Evolutionary conservation across 2,113 vertebrate genomes (phyloP).

Genomic region (Propithecus coquereli): DNA sequence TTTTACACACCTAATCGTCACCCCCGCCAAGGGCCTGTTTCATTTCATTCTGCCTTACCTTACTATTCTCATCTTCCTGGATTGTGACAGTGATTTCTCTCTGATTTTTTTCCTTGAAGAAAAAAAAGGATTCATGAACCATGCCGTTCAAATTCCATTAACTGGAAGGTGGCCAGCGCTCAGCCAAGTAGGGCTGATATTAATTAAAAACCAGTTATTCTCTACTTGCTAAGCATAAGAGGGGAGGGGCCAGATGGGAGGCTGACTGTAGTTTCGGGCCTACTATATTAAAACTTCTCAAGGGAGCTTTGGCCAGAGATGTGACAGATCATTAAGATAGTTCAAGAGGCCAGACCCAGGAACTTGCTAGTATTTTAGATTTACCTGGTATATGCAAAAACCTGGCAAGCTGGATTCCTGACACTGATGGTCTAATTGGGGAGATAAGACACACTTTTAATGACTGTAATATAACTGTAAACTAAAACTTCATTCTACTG

Average conservation of each 20-base stretch:
- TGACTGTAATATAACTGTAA: not conserved
- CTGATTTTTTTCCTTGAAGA: not conserved
- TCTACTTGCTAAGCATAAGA: not conserved
- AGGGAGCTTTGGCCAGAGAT: not conserved
- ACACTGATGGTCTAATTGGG: not conserved
- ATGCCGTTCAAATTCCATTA: not conserved
- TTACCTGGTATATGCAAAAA: not conserved
- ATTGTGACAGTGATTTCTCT: not conserved
- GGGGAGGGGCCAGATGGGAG: not conserved
- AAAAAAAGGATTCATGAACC: not conserved
- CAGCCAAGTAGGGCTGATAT: not conserved
- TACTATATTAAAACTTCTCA: not conserved
- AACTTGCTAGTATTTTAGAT: not conserved
- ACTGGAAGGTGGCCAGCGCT: not conserved
- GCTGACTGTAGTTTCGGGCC: not conserved
- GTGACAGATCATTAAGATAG: not conserved
- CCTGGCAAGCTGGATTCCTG: not conserved
- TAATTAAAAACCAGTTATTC: constrained; percentile 21
- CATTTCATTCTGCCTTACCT: not conserved
- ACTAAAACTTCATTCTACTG: not conserved
- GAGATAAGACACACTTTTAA: not conserved
- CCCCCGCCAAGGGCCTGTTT: not conserved
- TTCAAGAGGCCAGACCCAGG: not conserved
- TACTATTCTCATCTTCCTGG: not conserved
- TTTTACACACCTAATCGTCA: not conserved